These are phyloP conservation scores for Lindbergichthys nudifrons DNA, from an alignment of 2,797 vertebrate species.

Conservation along the genomic window DNA sequence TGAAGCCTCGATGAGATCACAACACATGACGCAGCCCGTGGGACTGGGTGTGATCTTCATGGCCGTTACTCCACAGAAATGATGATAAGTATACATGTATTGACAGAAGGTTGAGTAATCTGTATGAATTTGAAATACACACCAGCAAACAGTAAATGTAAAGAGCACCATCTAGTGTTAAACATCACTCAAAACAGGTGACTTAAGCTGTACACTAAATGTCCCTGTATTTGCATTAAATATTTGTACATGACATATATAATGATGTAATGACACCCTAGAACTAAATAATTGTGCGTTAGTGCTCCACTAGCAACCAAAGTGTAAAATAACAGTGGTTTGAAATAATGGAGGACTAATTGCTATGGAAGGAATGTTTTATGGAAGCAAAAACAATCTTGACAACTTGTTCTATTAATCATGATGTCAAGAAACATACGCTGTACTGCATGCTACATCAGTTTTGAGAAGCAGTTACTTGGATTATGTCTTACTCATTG, in stretches of 20 bases:
- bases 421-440: background rate
- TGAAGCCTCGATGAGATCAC: slow-evolving; percentile 14
- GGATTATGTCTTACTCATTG: slow-evolving; percentile 90
- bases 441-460: background rate
- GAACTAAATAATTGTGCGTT: background rate
- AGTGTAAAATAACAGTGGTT: background rate
- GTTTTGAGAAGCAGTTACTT: background rate
- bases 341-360: background rate
- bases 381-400: background rate
- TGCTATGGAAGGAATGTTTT: background rate
- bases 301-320: background rate
- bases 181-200: background rate
- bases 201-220: background rate
- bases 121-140: background rate
- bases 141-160: background rate
- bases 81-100: slow-evolving; percentile 3
- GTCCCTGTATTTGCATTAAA: background rate
- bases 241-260: background rate
- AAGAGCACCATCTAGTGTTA: slow-evolving; percentile 56
- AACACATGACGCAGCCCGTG: slow-evolving; percentile 2
- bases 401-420: background rate
- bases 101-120: slow-evolving; percentile 8
- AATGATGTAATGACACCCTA: background rate
- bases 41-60: slow-evolving; percentile 22
- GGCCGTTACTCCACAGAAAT: slow-evolving; percentile 7